Conservation (phyloP, 2,113 vertebrate genomes). For the Acrocephalus arundinaceus region DNA sequence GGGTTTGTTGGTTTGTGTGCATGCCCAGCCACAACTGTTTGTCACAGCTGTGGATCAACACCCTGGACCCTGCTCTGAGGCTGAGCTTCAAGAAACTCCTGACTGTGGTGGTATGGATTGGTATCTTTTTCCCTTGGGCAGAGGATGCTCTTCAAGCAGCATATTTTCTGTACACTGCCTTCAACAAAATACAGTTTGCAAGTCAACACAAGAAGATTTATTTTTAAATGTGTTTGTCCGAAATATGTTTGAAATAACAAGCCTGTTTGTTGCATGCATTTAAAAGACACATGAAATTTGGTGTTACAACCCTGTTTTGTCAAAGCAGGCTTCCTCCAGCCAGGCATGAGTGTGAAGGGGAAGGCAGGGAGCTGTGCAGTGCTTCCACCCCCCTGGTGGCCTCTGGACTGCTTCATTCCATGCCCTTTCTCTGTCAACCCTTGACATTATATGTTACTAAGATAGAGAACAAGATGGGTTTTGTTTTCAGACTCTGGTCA, state of each 20-base stretch:
- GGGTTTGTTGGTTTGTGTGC: neutral
- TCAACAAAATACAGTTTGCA: neutral
- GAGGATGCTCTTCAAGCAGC: neutral
- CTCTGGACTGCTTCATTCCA: neutral
- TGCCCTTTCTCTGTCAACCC: neutral
- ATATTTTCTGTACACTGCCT: neutral
- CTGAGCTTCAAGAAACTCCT: neutral
- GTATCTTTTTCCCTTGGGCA: neutral
- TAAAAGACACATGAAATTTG: neutral
- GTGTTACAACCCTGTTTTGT: neutral
- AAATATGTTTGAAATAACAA: neutral
- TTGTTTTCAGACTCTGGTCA: conserved; percentile 2
- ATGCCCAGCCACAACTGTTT: neutral
- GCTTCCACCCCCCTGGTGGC: neutral
- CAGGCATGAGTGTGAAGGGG: neutral
- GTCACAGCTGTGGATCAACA: neutral
- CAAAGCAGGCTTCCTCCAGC: neutral
- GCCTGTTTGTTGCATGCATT: neutral
- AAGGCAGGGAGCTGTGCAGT: neutral
- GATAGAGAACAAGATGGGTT: neutral
- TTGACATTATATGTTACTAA: neutral
- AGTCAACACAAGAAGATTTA: neutral
- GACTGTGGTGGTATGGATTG: accelerated
- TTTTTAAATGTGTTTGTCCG: neutral
- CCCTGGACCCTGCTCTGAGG: neutral